Conservation (phyloP, 2,113 vertebrate genomes). For the Lagopus leucura region DNA sequence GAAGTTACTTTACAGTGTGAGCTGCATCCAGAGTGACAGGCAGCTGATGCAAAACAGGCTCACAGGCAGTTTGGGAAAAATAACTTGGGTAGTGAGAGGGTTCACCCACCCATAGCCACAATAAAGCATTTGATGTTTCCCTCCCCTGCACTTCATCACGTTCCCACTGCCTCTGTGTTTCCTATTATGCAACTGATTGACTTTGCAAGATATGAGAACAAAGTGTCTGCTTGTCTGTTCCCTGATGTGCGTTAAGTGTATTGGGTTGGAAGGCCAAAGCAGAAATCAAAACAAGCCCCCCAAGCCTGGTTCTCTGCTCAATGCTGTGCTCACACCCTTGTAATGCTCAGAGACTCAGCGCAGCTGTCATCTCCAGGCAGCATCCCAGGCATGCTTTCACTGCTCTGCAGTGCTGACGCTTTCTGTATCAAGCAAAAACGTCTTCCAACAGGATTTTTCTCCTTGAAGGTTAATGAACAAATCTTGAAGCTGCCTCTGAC, state of each 20-base stretch:
- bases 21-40: neutral
- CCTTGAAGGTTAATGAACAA: neutral
- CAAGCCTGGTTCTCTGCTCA: constrained; percentile 7
- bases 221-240: constrained; percentile 34
- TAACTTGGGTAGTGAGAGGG: neutral
- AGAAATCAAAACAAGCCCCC: constrained; percentile 38
- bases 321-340: neutral
- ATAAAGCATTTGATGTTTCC: neutral
- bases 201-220: constrained; percentile 61
- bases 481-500: neutral
- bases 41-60: constrained; percentile 45
- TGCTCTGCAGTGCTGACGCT: neutral
- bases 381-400: neutral
- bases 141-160: constrained; percentile 37
- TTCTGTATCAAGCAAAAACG: neutral
- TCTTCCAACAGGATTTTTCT: neutral
- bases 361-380: neutral
- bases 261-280: constrained; percentile 1
- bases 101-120: neutral
- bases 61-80: neutral
- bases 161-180: constrained; percentile 39
- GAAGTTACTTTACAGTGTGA: neutral
- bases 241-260: constrained; percentile 30
- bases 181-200: constrained; percentile 51
- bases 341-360: neutral